phyloP scores from a whole-genome alignment of 2,113 vertebrate species.

The Loxodonta africana region DNA sequence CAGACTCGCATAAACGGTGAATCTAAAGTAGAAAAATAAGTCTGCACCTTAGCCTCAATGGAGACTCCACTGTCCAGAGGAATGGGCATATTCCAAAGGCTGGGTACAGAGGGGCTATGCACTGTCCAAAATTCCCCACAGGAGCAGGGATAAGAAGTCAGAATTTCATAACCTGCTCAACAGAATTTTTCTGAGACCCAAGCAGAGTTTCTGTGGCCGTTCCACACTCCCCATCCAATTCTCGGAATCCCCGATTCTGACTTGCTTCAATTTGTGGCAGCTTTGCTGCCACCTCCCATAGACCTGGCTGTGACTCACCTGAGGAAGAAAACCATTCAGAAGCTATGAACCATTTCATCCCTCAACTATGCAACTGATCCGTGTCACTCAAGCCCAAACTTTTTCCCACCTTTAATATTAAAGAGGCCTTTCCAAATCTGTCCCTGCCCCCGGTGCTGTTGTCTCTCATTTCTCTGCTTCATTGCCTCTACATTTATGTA shows the following conservation, averaged over 20 bases:
- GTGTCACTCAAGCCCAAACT: conserved; percentile 53
- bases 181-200: conserved; percentile 3
- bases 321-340: conserved; percentile 66
- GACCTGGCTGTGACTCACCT: conserved; percentile 41
- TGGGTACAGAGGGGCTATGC: background rate
- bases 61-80: background rate
- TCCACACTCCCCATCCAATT: background rate
- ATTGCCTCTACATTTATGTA: conserved; percentile 9
- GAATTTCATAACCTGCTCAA: conserved; percentile 8
- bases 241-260: conserved; percentile 21
- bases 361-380: conserved; percentile 68
- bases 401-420: conserved; percentile 62
- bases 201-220: background rate
- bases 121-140: background rate
- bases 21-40: background rate
- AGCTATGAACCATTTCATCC: conserved; percentile 65
- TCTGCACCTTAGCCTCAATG: background rate
- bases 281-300: background rate
- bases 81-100: background rate
- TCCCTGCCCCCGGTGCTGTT: background rate
- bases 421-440: background rate
- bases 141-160: background rate
- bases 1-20: background rate
- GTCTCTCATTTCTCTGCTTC: background rate
- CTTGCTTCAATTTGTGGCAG: background rate